A percentile compares a stretch with the other conserved stretches of the same genome.
Evolutionary conservation across 2,888 invertebrate species (phyloP).

Genomic region (Eristalinus aeneus): DNA sequence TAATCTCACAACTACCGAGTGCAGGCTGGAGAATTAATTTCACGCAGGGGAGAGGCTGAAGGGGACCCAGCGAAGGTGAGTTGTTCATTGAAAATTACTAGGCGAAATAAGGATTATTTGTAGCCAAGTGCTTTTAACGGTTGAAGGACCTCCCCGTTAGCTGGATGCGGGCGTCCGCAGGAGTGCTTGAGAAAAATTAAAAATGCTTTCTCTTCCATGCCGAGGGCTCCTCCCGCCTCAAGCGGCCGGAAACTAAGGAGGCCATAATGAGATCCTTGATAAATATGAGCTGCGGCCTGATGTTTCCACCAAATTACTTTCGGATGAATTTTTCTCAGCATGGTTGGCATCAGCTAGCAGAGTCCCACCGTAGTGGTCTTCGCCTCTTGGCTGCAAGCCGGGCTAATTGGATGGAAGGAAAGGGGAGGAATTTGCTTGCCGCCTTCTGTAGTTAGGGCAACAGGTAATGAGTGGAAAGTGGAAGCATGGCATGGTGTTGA

Average conservation of each 20-base stretch:
- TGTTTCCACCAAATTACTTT: constrained; percentile 53
- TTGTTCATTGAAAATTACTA: constrained; percentile 3
- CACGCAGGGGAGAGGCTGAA: neutral
- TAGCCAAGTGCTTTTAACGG: constrained; percentile 14
- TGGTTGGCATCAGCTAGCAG: neutral
- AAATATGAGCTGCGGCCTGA: constrained; percentile 35
- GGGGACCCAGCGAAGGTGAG: neutral
- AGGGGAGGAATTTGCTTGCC: neutral
- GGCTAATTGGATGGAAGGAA: neutral
- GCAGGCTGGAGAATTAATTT: neutral
- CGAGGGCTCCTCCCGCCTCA: neutral
- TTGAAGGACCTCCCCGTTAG: neutral
- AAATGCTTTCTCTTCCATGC: neutral
- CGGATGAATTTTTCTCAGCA: constrained; percentile 20
- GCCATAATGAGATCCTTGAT: constrained; percentile 52
- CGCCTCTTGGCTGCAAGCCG: neutral
- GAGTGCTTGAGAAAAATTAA: constrained; percentile 12
- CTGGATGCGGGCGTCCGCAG: neutral
- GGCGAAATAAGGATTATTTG: constrained; percentile 26
- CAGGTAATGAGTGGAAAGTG: neutral
- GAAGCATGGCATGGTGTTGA: neutral
- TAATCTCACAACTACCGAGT: neutral
- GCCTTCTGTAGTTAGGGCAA: neutral
- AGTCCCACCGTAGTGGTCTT: neutral
- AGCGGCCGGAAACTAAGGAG: constrained; percentile 25